phyloP scores from a whole-genome alignment of 2,888 invertebrate genomes.

The Cheilosia urbana region DNA sequence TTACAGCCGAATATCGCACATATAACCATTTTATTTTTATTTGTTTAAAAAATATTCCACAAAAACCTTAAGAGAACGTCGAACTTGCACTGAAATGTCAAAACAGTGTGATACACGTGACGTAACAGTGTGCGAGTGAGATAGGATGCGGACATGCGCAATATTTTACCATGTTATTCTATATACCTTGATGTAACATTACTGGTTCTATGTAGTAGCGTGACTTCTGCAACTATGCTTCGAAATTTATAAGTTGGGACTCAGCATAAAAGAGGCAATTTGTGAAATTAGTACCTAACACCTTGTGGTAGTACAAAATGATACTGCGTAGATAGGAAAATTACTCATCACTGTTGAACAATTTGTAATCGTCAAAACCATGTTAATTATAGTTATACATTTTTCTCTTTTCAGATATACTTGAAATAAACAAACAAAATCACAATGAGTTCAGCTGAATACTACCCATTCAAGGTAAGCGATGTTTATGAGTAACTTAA shows the following conservation, averaged over 20 bases:
- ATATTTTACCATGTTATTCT: too few relatives aligned
- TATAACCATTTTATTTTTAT: too few relatives aligned
- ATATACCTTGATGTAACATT: conserved; percentile 66
- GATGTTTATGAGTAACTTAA: conserved; percentile 1
- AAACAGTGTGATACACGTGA: too few relatives aligned
- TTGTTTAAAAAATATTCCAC: too few relatives aligned
- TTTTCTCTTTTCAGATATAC: conserved; percentile 66
- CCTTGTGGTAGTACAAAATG: neutral
- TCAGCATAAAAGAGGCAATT: conserved; percentile 1
- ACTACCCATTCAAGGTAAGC: conserved; percentile 93
- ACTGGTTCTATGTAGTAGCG: conserved; percentile 28
- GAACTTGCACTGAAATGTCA: too few relatives aligned
- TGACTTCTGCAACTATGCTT: conserved; percentile 14
- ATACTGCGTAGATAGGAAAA: conserved; percentile 23
- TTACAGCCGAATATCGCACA: too few relatives aligned
- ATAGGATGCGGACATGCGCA: too few relatives aligned
- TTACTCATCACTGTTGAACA: conserved; percentile 33
- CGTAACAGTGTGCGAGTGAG: too few relatives aligned
- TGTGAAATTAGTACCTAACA: neutral
- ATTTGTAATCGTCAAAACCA: conserved; percentile 8
- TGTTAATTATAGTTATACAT: conserved; percentile 21
- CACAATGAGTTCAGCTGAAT: conserved; percentile 91
- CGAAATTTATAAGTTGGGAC: neutral
- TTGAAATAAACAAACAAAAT: conserved; percentile 71
- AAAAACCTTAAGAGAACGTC: too few relatives aligned